Base-by-base conservation (phyloP, 2,113 vertebrate genomes). In the Nyctereutes procyonoides region DNA sequence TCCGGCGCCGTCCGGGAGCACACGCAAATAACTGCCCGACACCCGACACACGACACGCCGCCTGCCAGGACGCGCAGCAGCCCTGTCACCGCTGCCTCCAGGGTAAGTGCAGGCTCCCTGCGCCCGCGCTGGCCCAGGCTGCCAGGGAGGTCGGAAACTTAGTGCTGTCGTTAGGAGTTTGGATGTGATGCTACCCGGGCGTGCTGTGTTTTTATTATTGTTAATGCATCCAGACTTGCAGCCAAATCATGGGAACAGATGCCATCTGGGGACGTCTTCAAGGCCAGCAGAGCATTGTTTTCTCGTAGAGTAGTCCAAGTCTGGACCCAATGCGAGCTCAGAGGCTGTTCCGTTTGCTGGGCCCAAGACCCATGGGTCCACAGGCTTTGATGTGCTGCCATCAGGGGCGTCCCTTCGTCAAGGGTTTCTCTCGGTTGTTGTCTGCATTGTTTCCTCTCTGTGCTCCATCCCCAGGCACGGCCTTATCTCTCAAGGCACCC, bases 21-120 rank as follows among this genome's bases (percentile, higher is more conserved):
- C 97, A 79, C 76, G 48, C 35, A 11, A 81, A 76, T 30, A 67
- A n/a, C 89, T 76, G 91, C 90, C 92, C 88, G 3, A 95, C 95
- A 7, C 43, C 43, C 7, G 43, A 8, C 43, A 43, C 43, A 43
- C 43, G 43, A 35, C 85, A 48, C 19, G 43, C 95, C 88, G 62
- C 92, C 84, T 51, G 81, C 98, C 90, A 97, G 98, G 97, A 96
- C 97, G 91, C 76, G n/a, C 69, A 80, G 84, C 98, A 95, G 3
- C 97, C 87, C 67, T 81, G 93, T 90, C 97, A 94, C 97, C 96
- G 69, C 98, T 95, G 92, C 96, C 97, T 92, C 26, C 95, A 74
- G 95, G 99, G 99, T 99, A 98, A 99, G 99, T 98, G 81, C 26
- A 30, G 84, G 8, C 81, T 87, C 82, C 56, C 93, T n/a, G 94